Base-by-base conservation (phyloP, 2,888 invertebrate genomes). In the Standfussiana lucernea region DNA sequence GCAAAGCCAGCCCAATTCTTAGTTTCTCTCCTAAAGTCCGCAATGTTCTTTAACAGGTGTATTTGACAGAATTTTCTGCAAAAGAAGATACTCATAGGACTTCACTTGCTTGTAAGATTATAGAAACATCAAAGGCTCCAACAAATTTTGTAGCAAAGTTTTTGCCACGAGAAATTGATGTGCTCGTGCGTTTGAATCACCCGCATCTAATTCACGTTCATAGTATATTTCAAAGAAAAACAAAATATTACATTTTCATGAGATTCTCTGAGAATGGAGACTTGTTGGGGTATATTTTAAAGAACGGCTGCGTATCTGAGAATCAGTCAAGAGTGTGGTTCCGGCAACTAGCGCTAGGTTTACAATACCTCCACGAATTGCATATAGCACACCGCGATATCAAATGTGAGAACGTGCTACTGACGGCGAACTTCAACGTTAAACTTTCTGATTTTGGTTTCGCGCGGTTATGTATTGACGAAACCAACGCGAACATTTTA, bases 391-490 rank as follows among this genome's bases (percentile, higher is more conserved):
- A 98, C 91, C 95, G 98, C 68, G 98, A 98, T 92, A 96, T 99
- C 80, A 98, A 98, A 94, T 98, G 98, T 92, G 98, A 98, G 93
- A 98, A 98, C 91, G 96, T 98, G 1, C 93, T 98, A 1, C 94
- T 98, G 59, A 98, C 98, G 0, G 96, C 97, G 0, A 98, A 98
- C 90, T 98, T 97, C 91, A 98, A 98, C 91, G 97, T 98, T 47
- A 99, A 99, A 92, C 91, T 98, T 42, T 98, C 98, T 0, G 99
- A 99, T 95, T 99, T 98, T 91, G 99, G 99, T 4, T 98, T 98
- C 91, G 97, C 98, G 0, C 96, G 97, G 59, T 92, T 94, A 67
- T 95, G 95, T 75, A 88, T 97, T 11, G 94, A 96, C 79, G 93
- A 94, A 1, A 89, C 92, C 21, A 93, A 94, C 45, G 90, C 93